Base-by-base conservation (phyloP, 64 coral and sea anemone species). In the Actinia equina region DNA sequence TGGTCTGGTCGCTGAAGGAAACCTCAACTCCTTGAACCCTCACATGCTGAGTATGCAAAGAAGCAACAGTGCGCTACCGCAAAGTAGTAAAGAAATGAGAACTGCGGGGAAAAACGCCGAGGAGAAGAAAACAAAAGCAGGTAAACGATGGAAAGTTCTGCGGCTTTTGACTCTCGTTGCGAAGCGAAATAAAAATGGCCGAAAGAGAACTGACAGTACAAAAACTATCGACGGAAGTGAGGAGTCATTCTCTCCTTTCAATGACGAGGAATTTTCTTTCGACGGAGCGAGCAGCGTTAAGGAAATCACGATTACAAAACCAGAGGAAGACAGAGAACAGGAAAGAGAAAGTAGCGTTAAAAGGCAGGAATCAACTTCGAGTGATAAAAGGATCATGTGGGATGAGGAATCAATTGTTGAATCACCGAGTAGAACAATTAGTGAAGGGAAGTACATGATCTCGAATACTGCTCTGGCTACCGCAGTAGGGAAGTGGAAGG, bases 101-200 rank as follows among this genome's bases (percentile, higher is more conserved):
- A 60, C 53, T n/a, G 83, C 30, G 6, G 83, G 59, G 14, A 85
- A 63, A 85, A 54, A 57, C 7, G 83, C 19, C 53, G 80, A 82
- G 25, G 80, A 51, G 12, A 51, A 57, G 52, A 57, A 85, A 42
- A 14, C 23, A 60, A 85, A 62, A 42, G 83, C 25, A 58, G 52
- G 25, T 30, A 85, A 61, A 17, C 56, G 83, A 27, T 85, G 83
- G 83, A 85, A 85, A 85, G 20, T 85, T 16, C 55, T 85, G 17
- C 83, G 59, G 25, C 49, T 58, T 5, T 17, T 85, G 17, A 85
- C 83, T 59, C 59, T 85, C 41, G 30, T 63, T 52, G 55, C 78
- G 18, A 81, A 81, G 16, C 42, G 78, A 45, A 52, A 81, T 52
- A 81, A 81, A 81, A 49, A n/a, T 52, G 78, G 49, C 15, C 42